Percentiles rank a stretch among this genome's conserved stretches.
phyloP scores from a whole-genome alignment of 1,140 invertebrate genomes.

The Ganaspis sp. region DNA sequence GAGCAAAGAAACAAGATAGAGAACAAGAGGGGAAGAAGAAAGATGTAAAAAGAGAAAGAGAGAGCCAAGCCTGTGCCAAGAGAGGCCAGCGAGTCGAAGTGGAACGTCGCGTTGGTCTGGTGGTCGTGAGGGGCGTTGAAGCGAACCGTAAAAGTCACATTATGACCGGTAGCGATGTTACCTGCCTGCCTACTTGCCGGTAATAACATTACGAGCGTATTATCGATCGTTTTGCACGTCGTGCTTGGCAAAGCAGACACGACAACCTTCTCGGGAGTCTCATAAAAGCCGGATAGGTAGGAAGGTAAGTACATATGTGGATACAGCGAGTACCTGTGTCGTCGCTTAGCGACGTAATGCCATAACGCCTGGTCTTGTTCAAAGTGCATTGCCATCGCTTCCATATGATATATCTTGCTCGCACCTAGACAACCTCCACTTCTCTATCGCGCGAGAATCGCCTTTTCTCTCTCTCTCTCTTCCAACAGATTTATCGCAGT shows the following conservation, averaged over 20 bases:
- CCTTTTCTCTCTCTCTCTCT: neutral
- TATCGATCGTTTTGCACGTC: conserved; percentile 71
- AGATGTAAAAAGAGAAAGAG: conserved; percentile 34
- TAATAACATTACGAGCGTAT: conserved; percentile 70
- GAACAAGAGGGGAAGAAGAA: neutral
- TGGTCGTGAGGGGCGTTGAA: conserved; percentile 36
- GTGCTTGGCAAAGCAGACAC: conserved; percentile 67
- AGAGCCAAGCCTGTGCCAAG: conserved; percentile 42
- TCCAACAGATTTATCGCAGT: conserved; percentile 1
- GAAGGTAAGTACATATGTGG: conserved; percentile 36
- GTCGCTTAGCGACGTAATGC: conserved; percentile 30
- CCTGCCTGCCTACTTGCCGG: conserved; percentile 59
- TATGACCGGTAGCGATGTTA: conserved; percentile 68
- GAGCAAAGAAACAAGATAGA: conserved; percentile 30
- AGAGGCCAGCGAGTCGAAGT: neutral
- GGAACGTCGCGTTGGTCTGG: conserved; percentile 18
- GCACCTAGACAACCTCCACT: neutral
- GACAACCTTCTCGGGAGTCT: conserved; percentile 55
- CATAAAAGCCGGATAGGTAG: conserved; percentile 55
- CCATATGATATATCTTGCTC: conserved; percentile 13
- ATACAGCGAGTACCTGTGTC: conserved; percentile 44
- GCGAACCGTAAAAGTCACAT: conserved; percentile 66
- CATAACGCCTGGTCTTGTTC: conserved; percentile 17
- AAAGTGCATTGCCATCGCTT: conserved; percentile 17
- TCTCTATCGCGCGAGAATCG: neutral